phyloP scores from a whole-genome alignment of 2,888 invertebrate species.

The Anticlea derivata region DNA sequence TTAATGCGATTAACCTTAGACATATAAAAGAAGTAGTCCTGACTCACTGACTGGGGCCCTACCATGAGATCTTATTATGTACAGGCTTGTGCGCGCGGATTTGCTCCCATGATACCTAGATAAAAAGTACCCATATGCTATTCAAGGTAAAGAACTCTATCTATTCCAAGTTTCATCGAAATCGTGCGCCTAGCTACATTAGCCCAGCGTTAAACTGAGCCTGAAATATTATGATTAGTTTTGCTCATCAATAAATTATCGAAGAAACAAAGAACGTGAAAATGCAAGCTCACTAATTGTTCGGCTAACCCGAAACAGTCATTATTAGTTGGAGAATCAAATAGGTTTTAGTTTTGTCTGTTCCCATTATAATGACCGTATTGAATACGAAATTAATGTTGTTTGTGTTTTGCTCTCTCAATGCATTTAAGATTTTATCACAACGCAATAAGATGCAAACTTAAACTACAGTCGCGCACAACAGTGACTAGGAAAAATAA shows the following conservation, averaged over 20 bases:
- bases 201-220: constrained; percentile 48
- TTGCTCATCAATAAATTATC: constrained; percentile 24
- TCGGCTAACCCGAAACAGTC: constrained; percentile 57
- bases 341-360: constrained; percentile 60
- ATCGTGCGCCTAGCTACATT: too few species aligned
- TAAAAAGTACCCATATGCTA: too few species aligned
- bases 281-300: constrained; percentile 38
- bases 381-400: constrained; percentile 49
- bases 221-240: constrained; percentile 44
- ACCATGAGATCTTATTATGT: too few species aligned
- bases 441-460: constrained; percentile 45
- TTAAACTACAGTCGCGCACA: constrained; percentile 26
- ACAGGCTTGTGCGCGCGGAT: too few species aligned
- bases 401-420: constrained; percentile 17
- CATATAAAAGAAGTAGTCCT: too few species aligned
- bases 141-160: too few species aligned
- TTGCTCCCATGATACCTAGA: too few species aligned
- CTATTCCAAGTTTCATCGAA: too few species aligned
- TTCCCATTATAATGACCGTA: constrained; percentile 62
- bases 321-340: constrained; percentile 59
- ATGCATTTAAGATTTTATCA: constrained; percentile 39
- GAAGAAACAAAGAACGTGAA: constrained; percentile 37
- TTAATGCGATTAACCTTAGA: too few species aligned
- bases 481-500: constrained; percentile 60
- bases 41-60: too few species aligned